Base-by-base conservation (phyloP, 2,113 vertebrate species). In the Trachemys scripta region DNA sequence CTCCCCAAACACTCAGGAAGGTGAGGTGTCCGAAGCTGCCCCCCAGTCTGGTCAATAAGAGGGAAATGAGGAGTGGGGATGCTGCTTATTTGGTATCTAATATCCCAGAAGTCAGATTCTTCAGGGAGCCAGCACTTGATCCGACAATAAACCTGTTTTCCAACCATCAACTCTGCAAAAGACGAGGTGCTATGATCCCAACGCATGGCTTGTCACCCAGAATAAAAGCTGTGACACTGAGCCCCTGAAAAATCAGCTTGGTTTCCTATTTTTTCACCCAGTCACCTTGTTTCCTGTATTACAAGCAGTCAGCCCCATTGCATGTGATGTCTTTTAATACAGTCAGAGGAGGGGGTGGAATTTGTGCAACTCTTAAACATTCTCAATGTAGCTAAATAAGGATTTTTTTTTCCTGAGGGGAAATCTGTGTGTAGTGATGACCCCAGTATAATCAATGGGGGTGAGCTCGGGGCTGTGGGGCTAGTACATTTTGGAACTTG, bases 1-100 rank as follows among this genome's bases (percentile, higher is more conserved):
- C 29, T 62, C 31, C 29, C 29, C 59, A 62, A 62, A 62, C 14
- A 14, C 31, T 69, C 62, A 20, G 35, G 17, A 69, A 14, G 31
- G 62, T n/a, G 16, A n/a, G n/a, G 8, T 3, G 62, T 3, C 14
- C 1, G 38, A 14, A 2, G 42, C 6, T 5, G 1, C 1, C 0
- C 10, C 12, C 4, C 7, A 13, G 20, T 6, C 27, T 0, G 3
- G 8, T 45, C 20, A 69, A 10, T 20, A 69, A 14, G 65, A 38
- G 8, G 65, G 35, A 69, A n/a, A 6, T 1, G 19, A 83, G 27
- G 31, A 13, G 1, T 1, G 35, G 14, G 38, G 19, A 5, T 31
- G 10, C 27, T 65, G 62, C n/a, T n/a, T 49, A 76, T 76, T 76
- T n/a, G 38, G 10, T 76, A 16, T 25, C 11, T 24, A 75, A 76